These are phyloP conservation scores for Bombyx mori DNA, from an alignment of 1,140 invertebrate species.

Conservation along the genomic window ASM3026992v2 NC_085111.1:9811501-9812000, in stretches of 20 bases:
- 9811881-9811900: background rate
- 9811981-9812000: constrained; percentile 34
- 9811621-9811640: constrained; percentile 56
- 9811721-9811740: constrained; percentile 2
- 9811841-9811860: background rate
- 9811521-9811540: constrained; percentile 20
- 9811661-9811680: constrained; percentile 13
- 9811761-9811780: too few relatives aligned
- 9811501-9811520: too few relatives aligned
- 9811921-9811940: constrained; percentile 27
- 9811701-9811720: constrained; percentile 32
- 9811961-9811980: constrained; percentile 33
- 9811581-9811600: constrained; percentile 43
- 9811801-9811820: too few relatives aligned
- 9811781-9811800: too few relatives aligned
- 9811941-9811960: constrained; percentile 43
- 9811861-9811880: background rate
- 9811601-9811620: constrained; percentile 60
- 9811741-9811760: constrained; percentile 2
- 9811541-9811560: constrained; percentile 40
- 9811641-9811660: constrained; percentile 32
- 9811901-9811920: too few relatives aligned
- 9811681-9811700: constrained; percentile 13
- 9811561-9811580: constrained; percentile 49
- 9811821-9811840: too few relatives aligned